phyloP scores from a whole-genome alignment of 37 sponge, comb jelly and placozoan species.

The Aplysina aerophoba region DNA sequence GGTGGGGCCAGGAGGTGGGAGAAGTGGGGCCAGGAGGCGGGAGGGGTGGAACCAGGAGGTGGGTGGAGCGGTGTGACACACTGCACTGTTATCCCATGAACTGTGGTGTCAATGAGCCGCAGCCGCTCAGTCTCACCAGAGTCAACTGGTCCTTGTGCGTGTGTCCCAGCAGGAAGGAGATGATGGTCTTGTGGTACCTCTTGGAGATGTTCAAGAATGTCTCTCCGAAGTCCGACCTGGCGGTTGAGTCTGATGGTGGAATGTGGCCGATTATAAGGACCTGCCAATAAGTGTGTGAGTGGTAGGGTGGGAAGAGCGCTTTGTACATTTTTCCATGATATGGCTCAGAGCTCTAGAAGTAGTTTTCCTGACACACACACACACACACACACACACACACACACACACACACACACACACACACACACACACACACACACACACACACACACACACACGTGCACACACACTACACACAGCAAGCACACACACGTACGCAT shows the following conservation, averaged over 20 bases:
- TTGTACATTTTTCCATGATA: too few species aligned
- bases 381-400: background rate
- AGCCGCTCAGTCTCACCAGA: constrained; percentile 39
- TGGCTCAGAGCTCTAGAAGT: background rate
- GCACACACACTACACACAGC: too few species aligned
- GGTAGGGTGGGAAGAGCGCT: too few species aligned
- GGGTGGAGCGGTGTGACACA: too few species aligned
- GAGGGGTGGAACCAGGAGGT: background rate
- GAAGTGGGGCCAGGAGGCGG: background rate
- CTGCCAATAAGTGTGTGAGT: constrained; percentile 16
- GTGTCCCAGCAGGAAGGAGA: constrained; percentile 78
- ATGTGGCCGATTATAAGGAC: constrained; percentile 78
- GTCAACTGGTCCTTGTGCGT: constrained; percentile 80
- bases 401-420: background rate
- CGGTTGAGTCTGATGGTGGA: constrained; percentile 65
- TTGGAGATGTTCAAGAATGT: constrained; percentile 57
- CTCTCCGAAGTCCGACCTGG: constrained; percentile 54
- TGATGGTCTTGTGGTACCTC: constrained; percentile 61
- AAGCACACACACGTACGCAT: too few species aligned
- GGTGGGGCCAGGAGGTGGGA: constrained; percentile 12
- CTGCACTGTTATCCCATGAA: too few species aligned
- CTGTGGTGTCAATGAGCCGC: background rate
- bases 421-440: background rate
- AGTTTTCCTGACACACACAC: background rate
- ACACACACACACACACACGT: too few species aligned